Evolutionary conservation across 1,140 invertebrate species (phyloP), one percentile per base, ranked within the genome.

Genomic region (Cydia fagiglandana): DNA sequence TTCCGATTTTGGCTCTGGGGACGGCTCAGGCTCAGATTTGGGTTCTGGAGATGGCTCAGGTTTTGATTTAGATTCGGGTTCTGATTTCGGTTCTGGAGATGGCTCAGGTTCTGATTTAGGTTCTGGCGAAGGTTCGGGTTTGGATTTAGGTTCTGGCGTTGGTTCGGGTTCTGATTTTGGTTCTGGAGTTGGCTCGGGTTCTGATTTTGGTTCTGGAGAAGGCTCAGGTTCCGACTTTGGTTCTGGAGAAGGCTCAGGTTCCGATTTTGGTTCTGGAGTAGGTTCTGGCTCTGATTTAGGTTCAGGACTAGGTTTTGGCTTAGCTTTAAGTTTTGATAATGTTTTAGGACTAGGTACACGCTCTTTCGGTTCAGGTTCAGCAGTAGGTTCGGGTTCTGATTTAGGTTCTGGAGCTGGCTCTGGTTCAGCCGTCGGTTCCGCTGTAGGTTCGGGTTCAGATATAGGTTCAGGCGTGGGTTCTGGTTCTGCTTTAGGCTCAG

Each of bases 401-500:
- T 91, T 86, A 0, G 92, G 83, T 75, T 91, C 90, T 0, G 88
- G 87, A 75, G 79, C 80, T 0, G 85, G 78, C 17, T 83, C 83
- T 0, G 87, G 88, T 73, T 90, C 82, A 75, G 88, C 77, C 75
- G 84, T 88, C 56, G 92, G 85, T 79, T 93, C 87, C 15, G 87
- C 83, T 75, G 87, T 82, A 61, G 89, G 80, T 77, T 90, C 92
- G 0, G 93, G 87, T 73, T 93, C 89, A 1, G 87, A 79, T 77
- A 86, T 83, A 61, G 89, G 80, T 77, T 88, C 88, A n/a, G 94
- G 90, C 81, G 93, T 87, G 4, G 91, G 84, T 79, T 89, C 89
- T 3, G 93, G 85, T 83, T 93, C 90, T 0, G 94, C 86, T 83
- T 93, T 90, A 0, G 94, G 93, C 82, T 95, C 93, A 0, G 94